Percentiles rank a stretch among this genome's conserved stretches.
phyloP scores from a whole-genome alignment of 1,140 invertebrate genomes.

The Plodia interpunctella region DNA sequence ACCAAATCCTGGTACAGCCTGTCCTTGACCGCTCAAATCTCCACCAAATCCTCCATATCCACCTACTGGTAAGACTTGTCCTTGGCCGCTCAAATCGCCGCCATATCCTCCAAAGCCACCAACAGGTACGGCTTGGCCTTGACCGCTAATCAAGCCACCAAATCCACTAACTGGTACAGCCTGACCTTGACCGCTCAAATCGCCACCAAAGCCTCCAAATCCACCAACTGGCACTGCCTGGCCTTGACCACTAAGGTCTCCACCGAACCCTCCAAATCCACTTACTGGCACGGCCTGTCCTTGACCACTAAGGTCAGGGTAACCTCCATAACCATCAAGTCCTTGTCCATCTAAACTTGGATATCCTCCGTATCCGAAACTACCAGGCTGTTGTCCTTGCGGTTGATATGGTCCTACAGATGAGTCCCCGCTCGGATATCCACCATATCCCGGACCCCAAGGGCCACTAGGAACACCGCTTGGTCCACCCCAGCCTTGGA shows the following conservation, averaged over 20 bases:
- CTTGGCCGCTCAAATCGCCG: neutral
- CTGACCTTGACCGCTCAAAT: slow-evolving; percentile 19
- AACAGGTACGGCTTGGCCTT: slow-evolving; percentile 14
- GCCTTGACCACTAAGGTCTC: neutral
- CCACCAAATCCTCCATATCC: neutral
- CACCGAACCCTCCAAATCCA: neutral
- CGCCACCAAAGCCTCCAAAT: too few relatives aligned
- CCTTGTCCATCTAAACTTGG: too few relatives aligned
- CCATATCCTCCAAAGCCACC: slow-evolving; percentile 1
- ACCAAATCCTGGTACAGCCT: slow-evolving; percentile 9
- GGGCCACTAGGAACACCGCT: too few relatives aligned
- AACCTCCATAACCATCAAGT: neutral
- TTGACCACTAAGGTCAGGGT: slow-evolving; percentile 2
- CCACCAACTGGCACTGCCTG: neutral
- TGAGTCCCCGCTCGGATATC: neutral
- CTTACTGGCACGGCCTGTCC: neutral
- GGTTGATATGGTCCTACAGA: neutral
- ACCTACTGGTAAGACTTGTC: slow-evolving; percentile 10
- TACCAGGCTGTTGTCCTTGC: neutral
- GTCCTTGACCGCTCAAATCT: slow-evolving; percentile 7
- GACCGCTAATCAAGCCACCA: too few relatives aligned
- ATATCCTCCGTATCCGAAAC: slow-evolving; percentile 5
- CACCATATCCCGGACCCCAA: neutral
- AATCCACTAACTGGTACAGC: slow-evolving; percentile 1
- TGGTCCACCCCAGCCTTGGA: slow-evolving; percentile 6